Percentiles rank a stretch among this genome's conserved stretches.
phyloP scores from a whole-genome alignment of 2,888 invertebrate genomes.

The Phania funesta region DNA sequence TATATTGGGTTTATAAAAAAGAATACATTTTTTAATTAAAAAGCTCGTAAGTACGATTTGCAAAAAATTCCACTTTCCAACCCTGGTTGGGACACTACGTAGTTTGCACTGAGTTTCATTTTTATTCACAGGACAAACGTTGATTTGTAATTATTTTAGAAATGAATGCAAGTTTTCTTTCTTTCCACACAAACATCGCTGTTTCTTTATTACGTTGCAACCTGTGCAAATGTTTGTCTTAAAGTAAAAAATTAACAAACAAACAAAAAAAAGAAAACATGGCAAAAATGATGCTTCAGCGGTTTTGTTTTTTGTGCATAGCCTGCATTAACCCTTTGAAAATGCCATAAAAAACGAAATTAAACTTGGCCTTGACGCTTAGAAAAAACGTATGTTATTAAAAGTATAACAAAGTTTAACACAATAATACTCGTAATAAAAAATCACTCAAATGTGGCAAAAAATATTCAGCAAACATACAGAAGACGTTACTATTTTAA shows the following conservation, averaged over 20 bases:
- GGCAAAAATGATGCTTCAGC: constrained; percentile 56
- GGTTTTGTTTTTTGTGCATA: constrained; percentile 14
- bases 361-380: constrained; percentile 63
- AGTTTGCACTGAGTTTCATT: too few species aligned
- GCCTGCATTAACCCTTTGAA: constrained; percentile 46
- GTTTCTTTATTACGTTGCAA: neutral
- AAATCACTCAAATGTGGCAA: constrained; percentile 64
- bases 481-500: neutral
- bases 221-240: neutral
- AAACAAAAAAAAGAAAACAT: constrained; percentile 13
- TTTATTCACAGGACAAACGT: too few species aligned
- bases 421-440: constrained; percentile 24
- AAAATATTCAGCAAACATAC: constrained; percentile 20
- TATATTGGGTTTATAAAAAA: too few species aligned
- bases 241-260: too few species aligned
- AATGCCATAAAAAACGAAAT: constrained; percentile 12
- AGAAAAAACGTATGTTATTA: constrained; percentile 11
- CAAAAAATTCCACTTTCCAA: too few species aligned
- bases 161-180: too few species aligned
- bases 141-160: too few species aligned
- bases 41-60: too few species aligned
- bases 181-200: too few species aligned
- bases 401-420: neutral
- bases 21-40: too few species aligned
- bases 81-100: too few species aligned